Conservation (phyloP, 30 jellyfish, hydroid and myxozoan genomes). For the Rhopilema esculentum region DNA sequence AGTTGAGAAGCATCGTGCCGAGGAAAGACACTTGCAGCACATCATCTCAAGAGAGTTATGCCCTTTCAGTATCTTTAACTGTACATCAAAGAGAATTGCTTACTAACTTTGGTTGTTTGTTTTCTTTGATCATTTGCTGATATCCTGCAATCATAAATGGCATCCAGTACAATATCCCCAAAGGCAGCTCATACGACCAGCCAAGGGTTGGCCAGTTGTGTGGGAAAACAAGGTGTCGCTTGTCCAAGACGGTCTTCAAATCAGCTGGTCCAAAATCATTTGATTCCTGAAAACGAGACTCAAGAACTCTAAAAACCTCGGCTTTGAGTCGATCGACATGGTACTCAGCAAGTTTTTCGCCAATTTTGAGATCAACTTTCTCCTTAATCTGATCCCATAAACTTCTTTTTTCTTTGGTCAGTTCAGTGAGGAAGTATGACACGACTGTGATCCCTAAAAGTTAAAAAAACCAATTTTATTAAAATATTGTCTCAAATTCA, state of each 20-base stretch:
- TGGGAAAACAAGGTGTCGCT: conserved; percentile 9
- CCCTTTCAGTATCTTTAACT: neutral
- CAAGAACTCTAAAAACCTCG: conserved; percentile 17
- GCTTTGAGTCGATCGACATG: conserved; percentile 15
- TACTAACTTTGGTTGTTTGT: conserved; percentile 3
- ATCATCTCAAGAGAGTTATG: neutral
- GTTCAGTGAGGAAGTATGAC: neutral
- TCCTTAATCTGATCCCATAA: neutral
- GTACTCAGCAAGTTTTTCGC: conserved; percentile 15
- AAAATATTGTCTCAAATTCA: neutral
- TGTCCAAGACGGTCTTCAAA: conserved; percentile 15
- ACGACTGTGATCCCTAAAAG: neutral
- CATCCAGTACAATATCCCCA: conserved; percentile 9
- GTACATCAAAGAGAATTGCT: neutral
- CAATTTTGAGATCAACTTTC: conserved; percentile 26
- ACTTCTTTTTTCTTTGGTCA: neutral
- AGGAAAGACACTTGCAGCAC: neutral
- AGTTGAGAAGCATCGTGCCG: neutral
- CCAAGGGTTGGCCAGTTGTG: conserved; percentile 30
- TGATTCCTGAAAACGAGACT: neutral
- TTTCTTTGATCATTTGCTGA: conserved; percentile 10
- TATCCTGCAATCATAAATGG: conserved; percentile 37
- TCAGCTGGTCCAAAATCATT: conserved; percentile 11
- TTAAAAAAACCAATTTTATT: too few relatives aligned
- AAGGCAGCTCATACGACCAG: conserved; percentile 37